Percentiles rank a stretch among this genome's conserved stretches.
Conservation (phyloP, 2,888 invertebrate genomes). For the Eumacrocentrus americanus region DNA sequence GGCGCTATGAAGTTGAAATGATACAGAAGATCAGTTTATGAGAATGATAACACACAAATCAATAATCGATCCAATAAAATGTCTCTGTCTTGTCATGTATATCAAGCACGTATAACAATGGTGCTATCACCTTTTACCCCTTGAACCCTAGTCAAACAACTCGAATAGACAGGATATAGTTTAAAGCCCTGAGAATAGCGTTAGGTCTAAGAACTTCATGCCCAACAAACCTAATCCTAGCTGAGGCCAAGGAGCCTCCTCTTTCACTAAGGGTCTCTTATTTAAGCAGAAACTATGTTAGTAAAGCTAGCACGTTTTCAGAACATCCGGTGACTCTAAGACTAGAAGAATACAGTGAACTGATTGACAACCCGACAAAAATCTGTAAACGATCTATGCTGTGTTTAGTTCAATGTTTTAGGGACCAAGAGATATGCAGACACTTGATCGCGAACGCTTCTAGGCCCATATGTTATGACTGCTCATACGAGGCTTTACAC, state of each 20-base stretch:
- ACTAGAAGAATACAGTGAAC: not conserved
- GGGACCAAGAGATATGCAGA: not conserved
- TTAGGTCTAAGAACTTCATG: constrained; percentile 23
- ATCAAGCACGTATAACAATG: too few relatives aligned
- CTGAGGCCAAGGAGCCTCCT: constrained; percentile 20
- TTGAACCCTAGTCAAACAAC: not conserved
- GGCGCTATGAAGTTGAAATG: too few relatives aligned
- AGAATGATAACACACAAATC: too few relatives aligned
- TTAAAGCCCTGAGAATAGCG: constrained; percentile 8
- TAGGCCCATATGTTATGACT: not conserved
- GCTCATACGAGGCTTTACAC: not conserved
- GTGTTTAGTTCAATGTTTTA: not conserved
- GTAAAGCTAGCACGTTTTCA: not conserved
- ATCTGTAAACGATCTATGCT: not conserved
- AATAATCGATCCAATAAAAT: too few relatives aligned
- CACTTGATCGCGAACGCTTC: not conserved
- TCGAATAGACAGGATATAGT: constrained; percentile 18
- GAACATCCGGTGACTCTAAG: not conserved
- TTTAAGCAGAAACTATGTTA: not conserved
- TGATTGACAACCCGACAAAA: not conserved
- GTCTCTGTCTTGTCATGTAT: too few relatives aligned
- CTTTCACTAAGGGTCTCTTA: not conserved
- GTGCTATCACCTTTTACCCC: not conserved
- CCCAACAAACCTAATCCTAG: constrained; percentile 24
- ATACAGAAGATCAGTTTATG: too few relatives aligned